Base-by-base conservation (phyloP, 2,888 invertebrate genomes). In the Yponomeuta malinellus region DNA sequence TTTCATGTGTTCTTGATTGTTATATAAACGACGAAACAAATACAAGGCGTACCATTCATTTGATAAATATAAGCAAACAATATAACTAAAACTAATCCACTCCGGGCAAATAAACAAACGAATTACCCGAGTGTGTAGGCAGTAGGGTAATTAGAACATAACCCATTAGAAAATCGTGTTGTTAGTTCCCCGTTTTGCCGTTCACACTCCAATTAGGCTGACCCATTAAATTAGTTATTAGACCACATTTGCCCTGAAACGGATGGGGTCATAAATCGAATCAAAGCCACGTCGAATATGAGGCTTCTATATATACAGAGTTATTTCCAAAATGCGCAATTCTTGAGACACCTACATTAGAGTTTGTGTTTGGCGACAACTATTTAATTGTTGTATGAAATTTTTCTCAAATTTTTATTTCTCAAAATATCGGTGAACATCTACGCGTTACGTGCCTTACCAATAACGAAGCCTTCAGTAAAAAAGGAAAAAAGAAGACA, bases 111-210 rank as follows among this genome's bases (percentile, higher is more conserved):
- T 31, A 69, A 52, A 69, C 69, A 59, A 63, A 48, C 59, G 68
- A 66, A 71, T 69, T 71, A 71, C 52, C 15, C 43, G 43, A 59
- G 52, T 59, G 52, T 59, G 15, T 59, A 59, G 52, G 52, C 52
- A 15, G 52, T 15, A 12, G 1, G 52, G 52, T 59, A 59, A 59
- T 59, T 59, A 59, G 12, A 15, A 12, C 52, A 59, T 59, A 59
- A 15, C 52, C 52, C 52, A 59, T 59, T 59, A 59, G 52, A 59
- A 59, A 59, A 59, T 59, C 52, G 52, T 15, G 52, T 15, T 52
- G 52, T 12, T 52, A 59, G 52, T 59, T 59, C 15, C 52, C 52
- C 52, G 12, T 12, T 59, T 59, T 12, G 52, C 15, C 12, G 52
- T 59, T 59, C 52, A 15, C 52, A 59, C 52, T 59, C 52, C 12